A percentile compares a stretch with the other conserved stretches of the same genome.
Evolutionary conservation across 2,888 invertebrate species (phyloP).

Genomic region (Pseudoips prasinana): DNA sequence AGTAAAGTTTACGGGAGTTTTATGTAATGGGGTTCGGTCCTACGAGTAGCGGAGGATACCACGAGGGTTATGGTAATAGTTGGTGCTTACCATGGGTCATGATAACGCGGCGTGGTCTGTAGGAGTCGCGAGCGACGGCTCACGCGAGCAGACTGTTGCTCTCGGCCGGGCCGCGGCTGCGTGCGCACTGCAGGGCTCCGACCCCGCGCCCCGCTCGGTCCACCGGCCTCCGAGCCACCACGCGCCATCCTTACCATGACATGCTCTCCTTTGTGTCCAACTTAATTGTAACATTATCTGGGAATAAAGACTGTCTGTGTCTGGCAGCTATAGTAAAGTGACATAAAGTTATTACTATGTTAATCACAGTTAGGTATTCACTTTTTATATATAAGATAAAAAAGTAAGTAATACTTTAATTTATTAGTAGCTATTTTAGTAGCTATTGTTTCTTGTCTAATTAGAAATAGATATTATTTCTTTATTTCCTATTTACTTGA

Average conservation of each 20-base stretch:
- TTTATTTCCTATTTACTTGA: too few relatives aligned
- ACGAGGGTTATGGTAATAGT: constrained; percentile 39
- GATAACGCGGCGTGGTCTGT: constrained; percentile 54
- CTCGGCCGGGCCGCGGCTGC: constrained; percentile 62
- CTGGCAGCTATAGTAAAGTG: constrained; percentile 21
- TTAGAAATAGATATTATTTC: too few relatives aligned
- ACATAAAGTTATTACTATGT: constrained; percentile 27
- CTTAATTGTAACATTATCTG: constrained; percentile 56
- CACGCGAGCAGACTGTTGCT: constrained; percentile 80
- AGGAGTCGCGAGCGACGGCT: constrained; percentile 61
- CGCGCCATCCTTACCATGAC: constrained; percentile 46
- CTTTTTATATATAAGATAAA: constrained; percentile 6
- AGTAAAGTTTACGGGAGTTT: constrained; percentile 13
- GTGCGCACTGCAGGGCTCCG: constrained; percentile 53
- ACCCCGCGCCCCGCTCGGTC: constrained; percentile 39
- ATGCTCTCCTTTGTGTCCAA: constrained; percentile 58
- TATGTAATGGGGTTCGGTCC: constrained; percentile 7
- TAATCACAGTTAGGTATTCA: constrained; percentile 17
- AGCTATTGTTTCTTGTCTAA: too few relatives aligned
- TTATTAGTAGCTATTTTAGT: too few relatives aligned
- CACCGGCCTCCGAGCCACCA: constrained; percentile 40
- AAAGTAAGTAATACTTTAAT: too few relatives aligned
- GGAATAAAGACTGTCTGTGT: constrained; percentile 34
- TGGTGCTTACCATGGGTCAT: constrained; percentile 73
- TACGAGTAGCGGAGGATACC: constrained; percentile 25